Base-by-base conservation (phyloP, 35 echinoderm and acorn worm species). In the Diadema setosum region DNA sequence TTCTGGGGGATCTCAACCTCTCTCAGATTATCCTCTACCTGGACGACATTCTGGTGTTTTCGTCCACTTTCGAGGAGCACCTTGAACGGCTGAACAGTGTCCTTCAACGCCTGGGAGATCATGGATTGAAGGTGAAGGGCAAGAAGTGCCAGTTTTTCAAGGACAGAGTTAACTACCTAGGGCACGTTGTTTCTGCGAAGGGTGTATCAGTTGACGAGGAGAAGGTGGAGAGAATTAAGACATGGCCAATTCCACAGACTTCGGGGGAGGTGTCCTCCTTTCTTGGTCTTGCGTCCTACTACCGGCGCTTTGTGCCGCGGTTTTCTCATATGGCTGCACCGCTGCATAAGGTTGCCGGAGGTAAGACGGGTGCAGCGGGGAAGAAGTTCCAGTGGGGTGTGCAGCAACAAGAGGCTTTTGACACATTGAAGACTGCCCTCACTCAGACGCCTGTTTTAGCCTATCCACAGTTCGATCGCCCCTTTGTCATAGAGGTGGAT, bases 11-110 rank as follows among this genome's bases (percentile, higher is more conserved):
- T 34, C 75, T 65, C 5, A 95, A 94, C 33, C 80, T 91, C 44
- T 44, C 45, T 26, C 65, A 36, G 45, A 44, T 91, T 11, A 21
- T 91, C 24, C 42, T 90, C 2, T 91, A 88, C 33, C 61, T 91
- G 16, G 84, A 88, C 39, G 89, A 94, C 45, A 90, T 90, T 20
- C 42, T 94, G 0, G 67, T 94, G 12, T 94, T 94, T 81, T 75
- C 65, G 3, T 33, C 5, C 5, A 87, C 50, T 0, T 91, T 91
- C 45, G 88, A 95, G 37, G 88, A 95, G 44, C 69, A 74, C 50
- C 16, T 95, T 14, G 64, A 83, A 3, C 27, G 93, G 12, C 29
- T 91, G 14, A 65, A 84, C 29, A 63, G 65, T 32, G 89, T 95
- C 4, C 45, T 91, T 23, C 25, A 23, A 2, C 65, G 88, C n/a